phyloP scores from a whole-genome alignment of 1,140 invertebrate genomes.

The Heliconius melpomene region DNA sequence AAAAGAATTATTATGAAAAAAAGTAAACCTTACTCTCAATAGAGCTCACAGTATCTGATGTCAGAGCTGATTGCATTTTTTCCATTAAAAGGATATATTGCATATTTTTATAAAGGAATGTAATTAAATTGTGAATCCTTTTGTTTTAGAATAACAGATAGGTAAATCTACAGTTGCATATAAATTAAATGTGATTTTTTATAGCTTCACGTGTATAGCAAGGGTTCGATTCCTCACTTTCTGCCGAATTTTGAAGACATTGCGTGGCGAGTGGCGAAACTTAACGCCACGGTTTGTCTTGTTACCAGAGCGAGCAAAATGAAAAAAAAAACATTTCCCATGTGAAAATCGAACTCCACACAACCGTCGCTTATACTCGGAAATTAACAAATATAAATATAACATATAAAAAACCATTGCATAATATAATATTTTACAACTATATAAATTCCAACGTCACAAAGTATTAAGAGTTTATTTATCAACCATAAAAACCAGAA shows the following conservation, averaged over 20 bases:
- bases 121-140: conserved; percentile 1
- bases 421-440: not conserved
- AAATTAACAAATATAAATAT: too few species aligned
- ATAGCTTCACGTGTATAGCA: not conserved
- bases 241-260: too few species aligned
- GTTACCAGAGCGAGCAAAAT: too few species aligned
- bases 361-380: too few species aligned
- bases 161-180: not conserved
- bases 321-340: too few species aligned
- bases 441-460: not conserved
- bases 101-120: conserved; percentile 5
- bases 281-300: too few species aligned
- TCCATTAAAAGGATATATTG: conserved; percentile 12
- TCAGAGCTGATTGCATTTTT: conserved; percentile 12
- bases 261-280: too few species aligned
- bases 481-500: conserved; percentile 17
- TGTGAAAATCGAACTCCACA: too few species aligned
- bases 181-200: not conserved
- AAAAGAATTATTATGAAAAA: not conserved
- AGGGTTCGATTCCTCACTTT: too few species aligned
- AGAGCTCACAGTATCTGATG: not conserved
- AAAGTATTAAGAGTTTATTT: conserved; percentile 8
- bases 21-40: conserved; percentile 7
- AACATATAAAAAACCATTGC: too few species aligned
- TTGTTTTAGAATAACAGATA: not conserved